Conservation (phyloP, 1,140 invertebrate genomes). For the Octopus bimaculoides region DNA sequence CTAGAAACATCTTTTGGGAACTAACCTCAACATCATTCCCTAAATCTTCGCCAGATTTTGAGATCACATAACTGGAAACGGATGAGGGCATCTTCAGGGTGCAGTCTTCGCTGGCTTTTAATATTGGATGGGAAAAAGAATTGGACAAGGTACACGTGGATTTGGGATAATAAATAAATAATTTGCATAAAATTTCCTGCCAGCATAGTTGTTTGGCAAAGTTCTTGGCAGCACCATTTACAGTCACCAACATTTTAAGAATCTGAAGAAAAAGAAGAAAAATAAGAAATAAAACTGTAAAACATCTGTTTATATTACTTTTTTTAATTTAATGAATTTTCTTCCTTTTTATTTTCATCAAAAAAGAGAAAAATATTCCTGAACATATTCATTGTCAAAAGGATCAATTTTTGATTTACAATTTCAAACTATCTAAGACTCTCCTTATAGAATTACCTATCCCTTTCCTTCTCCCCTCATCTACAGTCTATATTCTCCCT, state of each 20-base stretch:
- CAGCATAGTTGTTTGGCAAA: conserved; percentile 59
- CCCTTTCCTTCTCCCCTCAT: too few species aligned
- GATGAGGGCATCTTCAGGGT: not conserved
- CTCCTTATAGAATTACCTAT: too few species aligned
- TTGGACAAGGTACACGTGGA: not conserved
- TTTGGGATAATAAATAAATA: conserved; percentile 1
- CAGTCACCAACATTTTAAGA: conserved; percentile 41
- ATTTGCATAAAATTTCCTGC: conserved; percentile 62
- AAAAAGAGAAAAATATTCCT: too few species aligned
- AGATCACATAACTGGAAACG: not conserved
- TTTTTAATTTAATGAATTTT: too few species aligned
- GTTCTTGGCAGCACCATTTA: conserved; percentile 39
- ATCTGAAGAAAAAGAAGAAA: conserved; percentile 33
- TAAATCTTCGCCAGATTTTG: not conserved
- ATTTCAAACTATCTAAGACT: too few species aligned
- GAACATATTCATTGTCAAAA: too few species aligned
- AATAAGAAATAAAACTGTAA: not conserved
- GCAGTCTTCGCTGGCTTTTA: not conserved
- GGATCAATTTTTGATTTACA: too few species aligned
- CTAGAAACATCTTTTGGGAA: not conserved
- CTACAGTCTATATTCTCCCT: too few species aligned
- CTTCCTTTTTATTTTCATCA: too few species aligned
- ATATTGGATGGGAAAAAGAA: not conserved
- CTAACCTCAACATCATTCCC: not conserved
- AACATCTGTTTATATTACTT: too few species aligned